phyloP scores from a whole-genome alignment of 2,888 invertebrate genomes.

The Dugesia japonica region DNA sequence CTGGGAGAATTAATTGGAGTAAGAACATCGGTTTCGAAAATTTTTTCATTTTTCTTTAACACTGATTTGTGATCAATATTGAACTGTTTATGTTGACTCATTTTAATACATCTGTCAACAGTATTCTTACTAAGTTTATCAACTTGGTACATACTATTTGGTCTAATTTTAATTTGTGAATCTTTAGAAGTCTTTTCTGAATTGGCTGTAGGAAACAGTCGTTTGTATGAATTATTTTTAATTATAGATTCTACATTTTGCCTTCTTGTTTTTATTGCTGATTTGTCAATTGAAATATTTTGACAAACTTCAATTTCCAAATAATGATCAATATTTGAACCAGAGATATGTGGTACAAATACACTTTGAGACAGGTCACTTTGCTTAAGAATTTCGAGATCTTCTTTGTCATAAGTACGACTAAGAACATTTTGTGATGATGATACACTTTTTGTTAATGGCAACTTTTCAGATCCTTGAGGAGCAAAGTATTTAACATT shows the following conservation, averaged over 20 bases:
- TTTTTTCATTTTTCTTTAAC: background rate
- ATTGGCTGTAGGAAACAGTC: background rate
- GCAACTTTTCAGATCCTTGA: background rate
- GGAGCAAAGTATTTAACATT: background rate
- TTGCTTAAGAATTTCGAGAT: background rate
- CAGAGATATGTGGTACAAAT: background rate
- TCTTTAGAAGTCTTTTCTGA: background rate
- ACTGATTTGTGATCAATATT: background rate
- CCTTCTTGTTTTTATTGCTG: too few species aligned
- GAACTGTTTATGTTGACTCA: background rate
- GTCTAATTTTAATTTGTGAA: background rate
- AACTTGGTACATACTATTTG: background rate
- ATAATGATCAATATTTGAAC: background rate
- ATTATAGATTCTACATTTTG: background rate
- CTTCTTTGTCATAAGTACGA: constrained; percentile 3
- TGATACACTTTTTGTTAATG: background rate
- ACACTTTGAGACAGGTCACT: background rate
- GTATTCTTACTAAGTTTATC: background rate
- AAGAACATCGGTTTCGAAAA: background rate
- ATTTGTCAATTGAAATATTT: background rate
- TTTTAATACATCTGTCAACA: constrained; percentile 6
- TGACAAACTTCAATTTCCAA: background rate
- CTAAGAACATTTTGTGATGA: background rate
- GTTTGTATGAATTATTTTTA: background rate
- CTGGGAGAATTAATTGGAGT: background rate